These are phyloP conservation scores for Gasterosteus nipponicus DNA, from an alignment of 2,113 vertebrate genomes.

Conservation along the genomic window DNA sequence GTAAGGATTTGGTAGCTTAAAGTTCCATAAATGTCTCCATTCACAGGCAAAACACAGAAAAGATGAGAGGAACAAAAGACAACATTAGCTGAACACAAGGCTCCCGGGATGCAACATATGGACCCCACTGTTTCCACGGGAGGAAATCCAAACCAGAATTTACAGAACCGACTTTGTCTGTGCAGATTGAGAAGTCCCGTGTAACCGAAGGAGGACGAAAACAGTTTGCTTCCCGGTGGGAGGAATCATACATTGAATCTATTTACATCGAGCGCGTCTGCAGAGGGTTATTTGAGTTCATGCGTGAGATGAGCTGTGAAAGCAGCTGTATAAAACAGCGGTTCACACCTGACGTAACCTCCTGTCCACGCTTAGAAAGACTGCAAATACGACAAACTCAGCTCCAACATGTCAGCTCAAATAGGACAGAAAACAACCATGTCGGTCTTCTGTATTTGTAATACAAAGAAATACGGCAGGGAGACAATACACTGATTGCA, in stretches of 20 bases:
- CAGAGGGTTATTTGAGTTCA: neutral
- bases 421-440: neutral
- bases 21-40: neutral
- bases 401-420: no score
- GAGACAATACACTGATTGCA: conserved; percentile 1
- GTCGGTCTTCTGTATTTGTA: neutral
- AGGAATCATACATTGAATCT: neutral
- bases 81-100: neutral
- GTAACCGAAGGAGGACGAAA: neutral
- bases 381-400: neutral
- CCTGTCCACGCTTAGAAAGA: neutral
- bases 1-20: neutral
- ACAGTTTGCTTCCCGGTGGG: neutral
- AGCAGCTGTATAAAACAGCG: neutral
- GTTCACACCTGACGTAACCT: neutral
- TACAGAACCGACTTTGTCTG: neutral
- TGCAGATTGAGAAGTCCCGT: neutral
- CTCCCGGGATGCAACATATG: neutral
- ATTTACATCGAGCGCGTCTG: neutral
- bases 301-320: neutral
- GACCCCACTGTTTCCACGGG: neutral
- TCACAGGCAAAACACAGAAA: neutral
- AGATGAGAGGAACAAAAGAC: conserved; percentile 4
- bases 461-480: neutral
- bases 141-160: neutral